Conservation (phyloP, 1,140 invertebrate genomes). For the Pseudomyrmex concolor region DNA sequence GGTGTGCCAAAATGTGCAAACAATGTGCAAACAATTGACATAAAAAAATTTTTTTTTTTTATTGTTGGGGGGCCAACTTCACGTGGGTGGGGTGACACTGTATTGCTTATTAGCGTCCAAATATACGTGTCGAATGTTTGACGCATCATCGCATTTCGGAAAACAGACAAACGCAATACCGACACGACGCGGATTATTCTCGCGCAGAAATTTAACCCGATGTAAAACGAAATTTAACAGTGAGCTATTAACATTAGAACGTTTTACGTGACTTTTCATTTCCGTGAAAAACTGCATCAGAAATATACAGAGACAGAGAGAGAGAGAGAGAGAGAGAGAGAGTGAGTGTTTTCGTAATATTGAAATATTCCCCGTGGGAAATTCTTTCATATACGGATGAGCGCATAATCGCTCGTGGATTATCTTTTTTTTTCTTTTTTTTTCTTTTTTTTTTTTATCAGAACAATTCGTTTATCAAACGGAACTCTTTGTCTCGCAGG, state of each 20-base stretch:
- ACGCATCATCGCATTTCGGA: not conserved
- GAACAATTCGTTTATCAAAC: conserved; percentile 38
- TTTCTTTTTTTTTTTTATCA: no score
- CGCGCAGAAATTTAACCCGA: not conserved
- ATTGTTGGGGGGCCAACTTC: no score
- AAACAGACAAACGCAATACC: not conserved
- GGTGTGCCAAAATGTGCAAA: no score
- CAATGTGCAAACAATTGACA: no score
- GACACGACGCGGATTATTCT: not conserved
- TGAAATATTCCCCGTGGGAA: conserved; percentile 34
- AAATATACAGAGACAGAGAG: conserved; percentile 2
- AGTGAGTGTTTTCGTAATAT: not conserved
- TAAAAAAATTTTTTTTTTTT: no score
- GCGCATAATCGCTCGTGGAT: conserved; percentile 29
- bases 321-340: no score
- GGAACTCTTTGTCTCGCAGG: not conserved
- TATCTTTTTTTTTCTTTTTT: conserved; percentile 12
- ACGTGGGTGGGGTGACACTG: no score
- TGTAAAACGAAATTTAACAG: no score
- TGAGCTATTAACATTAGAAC: no score
- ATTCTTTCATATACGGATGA: conserved; percentile 31
- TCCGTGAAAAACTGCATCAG: not conserved
- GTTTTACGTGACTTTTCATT: not conserved
- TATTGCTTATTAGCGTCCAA: no score
- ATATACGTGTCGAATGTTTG: not conserved